Base-by-base conservation (phyloP, 2,797 vertebrate genomes). In the Pseudopleuronectes americanus region DNA sequence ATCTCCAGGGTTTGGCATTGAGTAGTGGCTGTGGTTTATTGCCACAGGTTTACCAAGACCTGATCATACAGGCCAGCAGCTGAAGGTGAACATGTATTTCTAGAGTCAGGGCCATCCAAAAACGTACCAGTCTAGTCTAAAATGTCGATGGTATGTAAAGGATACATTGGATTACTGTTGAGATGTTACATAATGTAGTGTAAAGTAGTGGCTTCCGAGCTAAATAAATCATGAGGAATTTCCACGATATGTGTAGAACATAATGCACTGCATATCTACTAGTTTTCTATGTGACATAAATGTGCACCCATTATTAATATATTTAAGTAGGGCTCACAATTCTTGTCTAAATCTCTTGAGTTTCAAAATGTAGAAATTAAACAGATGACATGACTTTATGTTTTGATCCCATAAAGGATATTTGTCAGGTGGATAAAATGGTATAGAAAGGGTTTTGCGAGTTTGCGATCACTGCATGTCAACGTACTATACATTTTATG, bases 1-100 rank as follows among this genome's bases (percentile, higher is more conserved):
- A 87, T 89, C 88, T 89, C 81, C 36, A 59, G 81, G 72, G 80
- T 61, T 71, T 74, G 68, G 74, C 68, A 74, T 71, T 52, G 52
- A 73, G 57, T 64, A 77, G 68, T 60, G 77, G 72, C 57, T 84
- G 86, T 54, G 85, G 86, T 87, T 87, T 83, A 84, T 80, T 9
- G 22, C 84, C 64, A 75, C 64, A 47, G 65, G 64, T 72, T 85
- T 57, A 80, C 76, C 53, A 43, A 81, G 83, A 63, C 3, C 45
- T 19, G 45, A 47, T n/a, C 45, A 47, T 47, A 33, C 31, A 33
- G 31, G 31, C 31, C 31, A 33, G 8, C 31, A 33, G 31, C 31
- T 33, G 3, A 41, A 41, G 38, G 10, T 41, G 38, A 13, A 41
- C 13, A 41, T 41, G 4, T 14, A 13, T 38, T 38, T 38, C 36